Percentiles rank a stretch among this genome's conserved stretches.
phyloP scores from a whole-genome alignment of 2,888 invertebrate species.

The Argyra leucocephala region DNA sequence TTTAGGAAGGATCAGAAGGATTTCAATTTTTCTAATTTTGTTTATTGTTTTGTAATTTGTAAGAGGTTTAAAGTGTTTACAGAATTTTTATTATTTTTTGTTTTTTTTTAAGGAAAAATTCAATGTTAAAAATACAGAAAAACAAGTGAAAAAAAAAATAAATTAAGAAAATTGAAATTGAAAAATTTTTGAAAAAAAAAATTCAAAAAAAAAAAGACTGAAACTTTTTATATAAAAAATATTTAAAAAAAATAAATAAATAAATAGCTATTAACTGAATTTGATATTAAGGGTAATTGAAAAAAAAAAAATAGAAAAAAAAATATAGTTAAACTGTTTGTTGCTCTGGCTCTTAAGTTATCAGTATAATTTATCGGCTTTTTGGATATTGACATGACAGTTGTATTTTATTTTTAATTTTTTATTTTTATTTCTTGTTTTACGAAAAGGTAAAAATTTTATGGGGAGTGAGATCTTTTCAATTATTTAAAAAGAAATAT shows the following conservation, averaged over 20 bases:
- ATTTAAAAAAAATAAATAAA: too few species aligned
- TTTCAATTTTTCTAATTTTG: slow-evolving; percentile 1
- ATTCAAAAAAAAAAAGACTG: not conserved
- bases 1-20: not conserved
- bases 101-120: too few species aligned
- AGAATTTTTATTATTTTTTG: too few species aligned
- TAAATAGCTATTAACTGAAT: not conserved
- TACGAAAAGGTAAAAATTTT: not conserved
- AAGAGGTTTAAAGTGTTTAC: slow-evolving; percentile 6
- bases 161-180: not conserved
- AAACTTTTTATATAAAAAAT: too few species aligned
- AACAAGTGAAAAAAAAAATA: not conserved
- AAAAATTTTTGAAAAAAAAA: not conserved
- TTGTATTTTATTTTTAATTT: not conserved
- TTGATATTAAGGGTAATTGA: not conserved
- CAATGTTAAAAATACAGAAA: not conserved
- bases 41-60: slow-evolving; percentile 6
- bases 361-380: not conserved
- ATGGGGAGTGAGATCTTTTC: not conserved
- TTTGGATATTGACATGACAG: slow-evolving; percentile 4
- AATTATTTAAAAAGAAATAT: too few species aligned
- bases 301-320: not conserved
- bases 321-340: not conserved
- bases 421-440: not conserved
- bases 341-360: not conserved